These are phyloP conservation scores for Uloborus diversus DNA, from an alignment of 1,140 invertebrate species.

Conservation along the genomic window DNA sequence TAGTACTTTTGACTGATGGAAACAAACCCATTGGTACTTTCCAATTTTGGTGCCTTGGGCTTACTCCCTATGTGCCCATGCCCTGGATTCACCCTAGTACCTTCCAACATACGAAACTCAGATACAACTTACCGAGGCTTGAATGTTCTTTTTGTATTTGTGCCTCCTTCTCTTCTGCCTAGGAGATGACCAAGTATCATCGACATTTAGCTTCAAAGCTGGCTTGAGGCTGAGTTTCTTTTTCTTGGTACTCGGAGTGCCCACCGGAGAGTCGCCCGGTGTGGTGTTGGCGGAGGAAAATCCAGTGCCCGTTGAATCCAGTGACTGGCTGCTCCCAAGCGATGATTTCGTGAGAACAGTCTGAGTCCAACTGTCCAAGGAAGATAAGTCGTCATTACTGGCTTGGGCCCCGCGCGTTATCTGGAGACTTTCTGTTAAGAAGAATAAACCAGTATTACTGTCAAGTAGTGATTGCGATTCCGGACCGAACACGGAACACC, in stretches of 20 bases:
- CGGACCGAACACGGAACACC: no score
- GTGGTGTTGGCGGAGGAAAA: slow-evolving; percentile 32
- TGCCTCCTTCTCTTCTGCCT: slow-evolving; percentile 29
- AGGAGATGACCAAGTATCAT: slow-evolving; percentile 32
- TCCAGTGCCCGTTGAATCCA: slow-evolving; percentile 25
- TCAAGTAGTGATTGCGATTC: no score
- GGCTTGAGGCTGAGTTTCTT: slow-evolving; percentile 41
- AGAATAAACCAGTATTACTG: no score
- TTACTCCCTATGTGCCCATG: no score
- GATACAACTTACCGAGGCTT: slow-evolving; percentile 42
- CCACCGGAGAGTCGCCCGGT: slow-evolving; percentile 14
- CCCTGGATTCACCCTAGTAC: no score
- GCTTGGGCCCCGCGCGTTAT: neutral
- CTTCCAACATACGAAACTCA: no score
- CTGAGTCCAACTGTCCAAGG: slow-evolving; percentile 43
- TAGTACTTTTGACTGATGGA: no score
- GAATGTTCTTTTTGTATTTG: slow-evolving; percentile 47
- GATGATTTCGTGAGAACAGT: slow-evolving; percentile 21
- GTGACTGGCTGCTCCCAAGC: slow-evolving; percentile 9
- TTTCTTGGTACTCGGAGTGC: slow-evolving; percentile 15
- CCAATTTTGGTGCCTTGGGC: no score
- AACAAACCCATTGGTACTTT: no score
- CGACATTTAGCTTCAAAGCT: slow-evolving; percentile 30
- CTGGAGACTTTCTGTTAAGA: slow-evolving; percentile 17
- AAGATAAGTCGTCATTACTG: slow-evolving; percentile 42